Evolutionary conservation across 2,113 vertebrate species (phyloP).

Genomic region (Excalfactoria chinensis): DNA sequence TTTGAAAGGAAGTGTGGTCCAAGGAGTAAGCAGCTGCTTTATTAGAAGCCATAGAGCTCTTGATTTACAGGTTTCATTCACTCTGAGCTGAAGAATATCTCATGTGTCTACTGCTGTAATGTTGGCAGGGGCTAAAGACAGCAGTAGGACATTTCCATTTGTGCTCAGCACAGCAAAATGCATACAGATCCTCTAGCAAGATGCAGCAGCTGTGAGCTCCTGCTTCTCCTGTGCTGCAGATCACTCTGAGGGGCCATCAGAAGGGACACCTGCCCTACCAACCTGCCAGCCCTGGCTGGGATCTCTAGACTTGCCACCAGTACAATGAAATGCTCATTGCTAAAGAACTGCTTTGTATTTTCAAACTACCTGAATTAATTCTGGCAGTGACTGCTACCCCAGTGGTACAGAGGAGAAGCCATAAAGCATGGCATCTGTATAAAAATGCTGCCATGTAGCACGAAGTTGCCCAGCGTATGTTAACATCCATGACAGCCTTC

Average conservation of each 20-base stretch:
- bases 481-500: background rate
- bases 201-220: background rate
- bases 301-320: rapidly evolving
- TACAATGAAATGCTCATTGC: background rate
- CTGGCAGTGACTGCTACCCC: background rate
- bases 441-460: background rate
- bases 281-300: rapidly evolving
- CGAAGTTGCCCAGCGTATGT: rapidly evolving
- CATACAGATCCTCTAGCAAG: background rate
- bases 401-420: rapidly evolving
- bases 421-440: rapidly evolving
- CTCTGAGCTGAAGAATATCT: background rate
- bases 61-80: slow-evolving; percentile 48
- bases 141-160: background rate
- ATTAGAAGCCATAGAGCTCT: background rate
- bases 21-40: slow-evolving; percentile 24
- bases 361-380: background rate
- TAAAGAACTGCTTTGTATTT: background rate
- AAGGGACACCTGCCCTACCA: background rate
- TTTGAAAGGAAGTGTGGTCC: rapidly evolving
- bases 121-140: background rate
- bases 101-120: background rate
- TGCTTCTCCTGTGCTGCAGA: rapidly evolving
- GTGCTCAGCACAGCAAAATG: rapidly evolving
- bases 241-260: background rate